These are phyloP conservation scores for Pseudococcus viburni DNA, from an alignment of 2,888 invertebrate species.

Conservation along the genomic window DNA sequence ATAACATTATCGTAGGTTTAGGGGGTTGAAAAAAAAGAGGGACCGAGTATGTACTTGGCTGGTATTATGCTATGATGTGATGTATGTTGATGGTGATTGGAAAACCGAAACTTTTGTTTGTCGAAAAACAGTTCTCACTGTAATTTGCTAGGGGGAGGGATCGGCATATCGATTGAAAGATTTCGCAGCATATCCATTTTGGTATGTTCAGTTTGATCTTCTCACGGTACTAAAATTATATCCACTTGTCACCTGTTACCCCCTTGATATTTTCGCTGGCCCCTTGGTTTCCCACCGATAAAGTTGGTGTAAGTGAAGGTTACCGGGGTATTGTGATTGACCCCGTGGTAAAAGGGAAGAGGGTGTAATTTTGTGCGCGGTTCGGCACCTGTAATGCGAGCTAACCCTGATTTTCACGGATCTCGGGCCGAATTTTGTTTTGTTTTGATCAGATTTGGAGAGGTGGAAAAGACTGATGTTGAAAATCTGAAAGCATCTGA, in stretches of 20 bases:
- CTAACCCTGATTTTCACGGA: too few species aligned
- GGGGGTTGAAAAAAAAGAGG: neutral
- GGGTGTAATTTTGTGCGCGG: neutral
- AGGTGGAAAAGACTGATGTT: too few species aligned
- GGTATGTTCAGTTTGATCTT: neutral
- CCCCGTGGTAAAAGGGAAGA: neutral
- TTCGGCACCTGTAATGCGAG: neutral
- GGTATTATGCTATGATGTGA: neutral
- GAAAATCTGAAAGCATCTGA: too few species aligned
- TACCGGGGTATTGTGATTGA: neutral
- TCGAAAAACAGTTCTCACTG: slow-evolving; percentile 5
- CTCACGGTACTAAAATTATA: slow-evolving; percentile 34
- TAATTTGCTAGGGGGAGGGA: slow-evolving; percentile 20
- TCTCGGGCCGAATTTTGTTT: too few species aligned
- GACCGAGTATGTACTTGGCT: neutral
- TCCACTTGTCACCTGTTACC: slow-evolving; percentile 43
- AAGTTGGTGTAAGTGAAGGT: neutral
- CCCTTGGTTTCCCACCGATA: neutral
- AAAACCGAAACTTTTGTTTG: slow-evolving; percentile 29
- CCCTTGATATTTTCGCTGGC: neutral
- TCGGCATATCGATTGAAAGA: neutral
- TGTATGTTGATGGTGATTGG: neutral
- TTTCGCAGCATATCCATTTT: slow-evolving; percentile 6
- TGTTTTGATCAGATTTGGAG: too few species aligned
- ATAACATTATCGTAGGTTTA: too few species aligned